Base-by-base conservation (phyloP, 2,113 vertebrate species). In the Sturnus vulgaris region DNA sequence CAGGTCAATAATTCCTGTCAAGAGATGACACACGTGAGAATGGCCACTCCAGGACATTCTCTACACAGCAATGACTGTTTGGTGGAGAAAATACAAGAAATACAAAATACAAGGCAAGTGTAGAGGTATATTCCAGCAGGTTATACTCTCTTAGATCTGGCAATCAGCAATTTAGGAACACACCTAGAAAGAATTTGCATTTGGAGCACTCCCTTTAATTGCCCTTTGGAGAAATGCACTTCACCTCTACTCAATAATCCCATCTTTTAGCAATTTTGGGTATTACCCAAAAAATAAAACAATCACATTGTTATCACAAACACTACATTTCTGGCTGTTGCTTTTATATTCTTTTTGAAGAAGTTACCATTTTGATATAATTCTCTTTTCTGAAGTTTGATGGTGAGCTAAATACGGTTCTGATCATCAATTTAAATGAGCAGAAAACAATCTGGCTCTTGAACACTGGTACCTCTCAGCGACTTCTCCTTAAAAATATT, bases 1-100 rank as follows among this genome's bases (percentile, higher is more conserved):
- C 98, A 99, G 98, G 98, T 99, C 99, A 98, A 99, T 99, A 96
- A 99, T 99, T 98, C 99, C 99, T 99, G 98, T 97, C 97, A 97
- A 97, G 97, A 98, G 98, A 98, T 24, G 53, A 92, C 69, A 86
- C 37, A 11, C 0, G 0, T 85, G 40, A 96, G 60, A 83, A 90
- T 5, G 14, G 63, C 27, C 35, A 46, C 53, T 69, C 46, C 66
- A 39, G 71, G 31, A 57, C 22, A 56, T 8, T 8, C 11, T 33
- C 57, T 23, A 63, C n/a, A 53, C 3, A 7, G 47, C 33, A 93
- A 22, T 12, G 17, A 85, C 76, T 8, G 17, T 30, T 84, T 42
- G 65, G 25, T 24, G 44, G 22, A 73, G 64, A 82, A 85, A 80
- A 50, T 7, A 15, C 0, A 82, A 68, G 11, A 50, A 28, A n/a